phyloP scores from a whole-genome alignment of 2,888 invertebrate genomes.

The Muschampia plurimacula region DNA sequence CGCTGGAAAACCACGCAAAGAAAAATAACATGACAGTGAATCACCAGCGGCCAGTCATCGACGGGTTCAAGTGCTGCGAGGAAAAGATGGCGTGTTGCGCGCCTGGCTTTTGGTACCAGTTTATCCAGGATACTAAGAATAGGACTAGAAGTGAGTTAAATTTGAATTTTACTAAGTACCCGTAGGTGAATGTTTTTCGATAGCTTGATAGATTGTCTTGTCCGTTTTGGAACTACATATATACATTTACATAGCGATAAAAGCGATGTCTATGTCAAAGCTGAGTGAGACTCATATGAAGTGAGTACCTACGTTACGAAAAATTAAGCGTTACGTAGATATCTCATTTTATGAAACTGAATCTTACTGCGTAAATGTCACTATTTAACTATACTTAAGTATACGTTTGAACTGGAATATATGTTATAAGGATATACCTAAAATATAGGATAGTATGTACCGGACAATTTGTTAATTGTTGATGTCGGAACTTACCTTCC shows the following conservation, averaged over 20 bases:
- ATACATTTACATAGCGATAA: no score
- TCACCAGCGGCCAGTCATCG: constrained; percentile 89
- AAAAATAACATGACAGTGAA: constrained; percentile 94
- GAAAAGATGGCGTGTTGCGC: constrained; percentile 91
- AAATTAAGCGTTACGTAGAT: no score
- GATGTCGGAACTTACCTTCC: constrained; percentile 13
- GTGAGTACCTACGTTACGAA: no score
- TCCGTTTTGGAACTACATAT: neutral
- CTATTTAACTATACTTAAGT: no score
- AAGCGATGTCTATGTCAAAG: no score
- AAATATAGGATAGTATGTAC: neutral
- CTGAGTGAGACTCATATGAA: no score
- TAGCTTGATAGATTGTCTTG: no score
- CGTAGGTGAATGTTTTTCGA: no score
- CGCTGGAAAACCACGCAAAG: constrained; percentile 91
- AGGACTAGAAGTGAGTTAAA: constrained; percentile 91
- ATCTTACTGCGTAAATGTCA: no score
- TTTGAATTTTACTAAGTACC: no score
- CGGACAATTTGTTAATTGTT: constrained; percentile 9
- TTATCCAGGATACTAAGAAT: constrained; percentile 94
- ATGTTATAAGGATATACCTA: constrained; percentile 2
- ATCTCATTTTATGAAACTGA: no score
- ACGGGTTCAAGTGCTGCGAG: constrained; percentile 92
- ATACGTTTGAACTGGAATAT: neutral
- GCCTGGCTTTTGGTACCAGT: constrained; percentile 92